phyloP scores from a whole-genome alignment of 2,888 invertebrate genomes.

The Rotaria magnacalcarata region DNA sequence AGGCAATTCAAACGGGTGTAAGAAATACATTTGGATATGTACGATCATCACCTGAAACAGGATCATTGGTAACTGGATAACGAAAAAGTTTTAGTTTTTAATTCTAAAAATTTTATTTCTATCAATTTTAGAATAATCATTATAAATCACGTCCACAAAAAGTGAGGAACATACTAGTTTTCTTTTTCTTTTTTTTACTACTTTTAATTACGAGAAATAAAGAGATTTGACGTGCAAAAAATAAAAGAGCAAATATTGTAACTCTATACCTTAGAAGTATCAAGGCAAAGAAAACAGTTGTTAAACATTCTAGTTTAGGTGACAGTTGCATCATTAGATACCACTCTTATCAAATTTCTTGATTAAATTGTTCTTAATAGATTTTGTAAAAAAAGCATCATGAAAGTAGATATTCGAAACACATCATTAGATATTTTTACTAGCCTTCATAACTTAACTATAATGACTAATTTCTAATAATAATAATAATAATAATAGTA shows the following conservation, averaged over 20 bases:
- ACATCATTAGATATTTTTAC: too few relatives aligned
- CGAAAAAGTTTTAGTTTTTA: neutral
- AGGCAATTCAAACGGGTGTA: conserved; percentile 72
- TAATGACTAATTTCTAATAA: neutral
- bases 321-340: neutral
- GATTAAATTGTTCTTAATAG: too few relatives aligned
- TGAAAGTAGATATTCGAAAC: neutral
- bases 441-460: neutral
- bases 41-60: conserved; percentile 58
- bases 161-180: neutral
- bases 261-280: neutral
- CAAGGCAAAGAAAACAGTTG: neutral
- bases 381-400: too few relatives aligned
- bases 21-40: conserved; percentile 89
- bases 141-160: conserved; percentile 22
- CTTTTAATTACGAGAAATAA: too few relatives aligned
- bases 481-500: neutral
- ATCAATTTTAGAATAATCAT: neutral
- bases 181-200: neutral
- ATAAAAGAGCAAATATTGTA: neutral
- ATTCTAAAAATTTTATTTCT: too few relatives aligned
- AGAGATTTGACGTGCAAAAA: too few relatives aligned
- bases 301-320: neutral
- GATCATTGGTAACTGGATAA: neutral
- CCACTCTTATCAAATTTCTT: conserved; percentile 13